A percentile compares a stretch with the other conserved stretches of the same genome.
phyloP scores from a whole-genome alignment of 2,797 vertebrate species.

The Peromyscus aztecus region DNA sequence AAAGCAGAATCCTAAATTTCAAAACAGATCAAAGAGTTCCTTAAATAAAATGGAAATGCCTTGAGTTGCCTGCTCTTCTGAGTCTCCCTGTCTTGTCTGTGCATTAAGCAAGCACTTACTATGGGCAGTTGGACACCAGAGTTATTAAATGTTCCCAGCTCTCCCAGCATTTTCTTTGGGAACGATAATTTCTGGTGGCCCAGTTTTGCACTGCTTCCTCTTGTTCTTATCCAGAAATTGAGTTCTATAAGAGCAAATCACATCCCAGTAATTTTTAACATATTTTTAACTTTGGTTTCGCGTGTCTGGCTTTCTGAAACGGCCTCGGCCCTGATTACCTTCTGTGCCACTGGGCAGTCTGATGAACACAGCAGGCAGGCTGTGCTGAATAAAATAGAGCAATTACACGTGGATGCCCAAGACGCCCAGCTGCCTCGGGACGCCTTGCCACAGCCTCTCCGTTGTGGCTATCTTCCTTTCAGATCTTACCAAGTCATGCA shows the following conservation, averaged over 20 bases:
- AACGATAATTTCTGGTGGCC: conserved; percentile 76
- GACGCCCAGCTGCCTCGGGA: conserved; percentile 64
- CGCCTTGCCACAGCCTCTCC: background rate
- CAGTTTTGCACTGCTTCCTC: conserved; percentile 80
- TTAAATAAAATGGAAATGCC: conserved; percentile 84
- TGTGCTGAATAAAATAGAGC: conserved; percentile 49
- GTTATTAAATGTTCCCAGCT: conserved; percentile 81
- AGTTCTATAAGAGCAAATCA: conserved; percentile 77
- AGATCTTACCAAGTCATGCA: conserved; percentile 72
- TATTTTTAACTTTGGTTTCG: conserved; percentile 73
- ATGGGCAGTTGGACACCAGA: conserved; percentile 74
- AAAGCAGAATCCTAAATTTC: conserved; percentile 87
- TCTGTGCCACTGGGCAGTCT: conserved; percentile 81
- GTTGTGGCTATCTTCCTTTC: conserved; percentile 72
- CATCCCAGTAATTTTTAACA: conserved; percentile 49
- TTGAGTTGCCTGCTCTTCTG: conserved; percentile 59
- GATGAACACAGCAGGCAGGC: conserved; percentile 77
- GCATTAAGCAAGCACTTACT: conserved; percentile 83
- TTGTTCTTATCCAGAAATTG: conserved; percentile 81
- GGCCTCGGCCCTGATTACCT: conserved; percentile 74
- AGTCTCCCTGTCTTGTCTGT: conserved; percentile 75
- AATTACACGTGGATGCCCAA: conserved; percentile 76
- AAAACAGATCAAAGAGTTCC: conserved; percentile 85
- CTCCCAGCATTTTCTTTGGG: conserved; percentile 67
- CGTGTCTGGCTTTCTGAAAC: conserved; percentile 72